Conservation (phyloP, 2,797 vertebrate genomes). For the Odontamblyopus rebecca region DNA sequence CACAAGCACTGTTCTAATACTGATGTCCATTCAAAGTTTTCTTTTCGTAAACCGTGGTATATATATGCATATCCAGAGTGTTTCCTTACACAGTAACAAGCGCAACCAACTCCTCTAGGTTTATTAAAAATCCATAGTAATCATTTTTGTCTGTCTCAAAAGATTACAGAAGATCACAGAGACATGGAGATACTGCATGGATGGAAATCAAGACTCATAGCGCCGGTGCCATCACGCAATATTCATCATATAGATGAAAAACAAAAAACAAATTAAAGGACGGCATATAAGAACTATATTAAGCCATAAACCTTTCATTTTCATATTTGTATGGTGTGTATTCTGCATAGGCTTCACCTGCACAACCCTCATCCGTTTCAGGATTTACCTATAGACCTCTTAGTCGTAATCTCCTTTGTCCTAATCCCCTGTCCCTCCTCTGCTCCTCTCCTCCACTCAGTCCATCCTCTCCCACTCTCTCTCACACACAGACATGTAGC, state of each 20-base stretch:
- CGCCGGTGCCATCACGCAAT: background rate
- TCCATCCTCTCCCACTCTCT: conserved; percentile 10
- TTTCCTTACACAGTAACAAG: background rate
- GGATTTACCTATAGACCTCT: conserved; percentile 65
- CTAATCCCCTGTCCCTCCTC: conserved; percentile 57
- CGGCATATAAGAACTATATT: background rate
- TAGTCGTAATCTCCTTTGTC: conserved; percentile 73
- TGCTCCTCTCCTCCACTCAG: background rate
- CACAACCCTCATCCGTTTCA: conserved; percentile 41
- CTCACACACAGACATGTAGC: conserved; percentile 38
- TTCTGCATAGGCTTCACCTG: conserved; percentile 28
- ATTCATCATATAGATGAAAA: background rate
- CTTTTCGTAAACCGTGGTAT: background rate
- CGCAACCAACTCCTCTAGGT: background rate
- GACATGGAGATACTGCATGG: background rate
- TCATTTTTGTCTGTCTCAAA: too few relatives aligned
- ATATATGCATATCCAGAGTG: background rate
- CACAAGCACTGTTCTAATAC: background rate
- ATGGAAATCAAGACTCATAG: background rate
- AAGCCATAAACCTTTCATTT: conserved; percentile 1
- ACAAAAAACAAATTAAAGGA: background rate
- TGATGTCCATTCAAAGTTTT: background rate
- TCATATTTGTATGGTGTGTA: background rate
- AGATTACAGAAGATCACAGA: background rate
- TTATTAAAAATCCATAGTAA: background rate